Base-by-base conservation (phyloP, 2,797 vertebrate species). In the Sebastes hubbsi region DNA sequence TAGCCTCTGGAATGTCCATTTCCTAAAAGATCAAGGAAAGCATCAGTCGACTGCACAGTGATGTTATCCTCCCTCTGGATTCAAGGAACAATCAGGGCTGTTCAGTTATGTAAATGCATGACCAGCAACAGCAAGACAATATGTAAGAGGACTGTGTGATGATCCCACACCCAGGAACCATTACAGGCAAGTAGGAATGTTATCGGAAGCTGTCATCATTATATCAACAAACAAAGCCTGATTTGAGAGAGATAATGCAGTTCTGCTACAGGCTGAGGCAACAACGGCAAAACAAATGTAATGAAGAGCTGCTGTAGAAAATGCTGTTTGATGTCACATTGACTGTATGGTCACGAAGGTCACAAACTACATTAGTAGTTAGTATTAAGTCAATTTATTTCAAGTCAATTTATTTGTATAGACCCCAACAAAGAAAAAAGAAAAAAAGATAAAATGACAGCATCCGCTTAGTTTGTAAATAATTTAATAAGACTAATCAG, bases 401-500 rank as follows among this genome's bases (percentile, higher is more conserved):
- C 36, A 34, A 34, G 32, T 34, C 32, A 34, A 34, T 42, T 42
- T 42, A 42, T 42, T 42, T 42, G 38, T 42, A 42, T 42, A 42
- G 38, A 13, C 36, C 36, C 27, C 27, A 27, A 27, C 27, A 27
- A 27, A 27, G 27, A 27, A 27, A 5, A 27, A 27, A 27, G 27
- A 27, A 27, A 27, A 27, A 27, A 27, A n/a, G 12, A 32, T 6
- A 8, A 25, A 29, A 65, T 27, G 8, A 38, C 20, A 20, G 6
- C 13, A 20, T 63, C 7, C 3, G 24, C 38, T 71, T 34, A 27
- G 42, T 52, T 77, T 58, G 59, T 42, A 36, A 70, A 80, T 56
- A 76, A 78, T 82, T 76, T 78, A 89, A 72, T 84, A 10, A 55
- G 11, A 60, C 8, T 20, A 42, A 27, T 38, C 18, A 54, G 1